Evolutionary conservation across 2,797 vertebrate species (phyloP), one percentile per base, ranked within the genome.

Genomic region (Acrossocheilus fasciatus): DNA sequence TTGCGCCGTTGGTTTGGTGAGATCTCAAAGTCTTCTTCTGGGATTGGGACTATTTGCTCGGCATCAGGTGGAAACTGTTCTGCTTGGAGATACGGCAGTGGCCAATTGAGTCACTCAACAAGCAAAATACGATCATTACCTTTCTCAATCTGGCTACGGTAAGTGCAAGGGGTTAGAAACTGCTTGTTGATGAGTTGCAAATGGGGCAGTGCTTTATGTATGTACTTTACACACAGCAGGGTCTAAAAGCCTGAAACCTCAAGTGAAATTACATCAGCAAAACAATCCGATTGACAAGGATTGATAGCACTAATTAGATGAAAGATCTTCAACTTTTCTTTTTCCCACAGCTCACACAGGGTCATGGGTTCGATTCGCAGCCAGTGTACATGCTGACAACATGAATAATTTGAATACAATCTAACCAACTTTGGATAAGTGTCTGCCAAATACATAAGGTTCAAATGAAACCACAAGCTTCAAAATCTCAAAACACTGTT

Each of bases 21-120:
- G 45, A 94, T 90, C 85, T 96, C 95, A 80, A 96, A 96, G 92
- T 97, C 96, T 93, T 97, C 97, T 93, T 97, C 96, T 2, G 94
- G 95, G 92, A 95, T 95, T 23, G 95, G 96, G 91, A 93, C 94
- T 92, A 96, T 93, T 93, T 95, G 94, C 91, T 97, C 95, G 86
- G 96, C 94, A 88, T 97, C 96, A 75, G 96, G 96, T 54, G 95
- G 96, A 92, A 93, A 96, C 86, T 91, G 95, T 95, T 97, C 98
- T 99, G 96, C 95, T 97, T 95, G 95, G 95, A 97, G 96, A 98
- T 96, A 98, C 94, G 91, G 94, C 96, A 95, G 94, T 93, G 96
- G 95, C 96, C 95, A 92, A 93, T 96, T 96, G 95, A 97, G 96
- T 93, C 91, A 90, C 89, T 90, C 93, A 90, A 92, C 50, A 92